Base-by-base conservation (phyloP, 2,797 vertebrate genomes). In the Microctenopoma stevenorrisi region DNA sequence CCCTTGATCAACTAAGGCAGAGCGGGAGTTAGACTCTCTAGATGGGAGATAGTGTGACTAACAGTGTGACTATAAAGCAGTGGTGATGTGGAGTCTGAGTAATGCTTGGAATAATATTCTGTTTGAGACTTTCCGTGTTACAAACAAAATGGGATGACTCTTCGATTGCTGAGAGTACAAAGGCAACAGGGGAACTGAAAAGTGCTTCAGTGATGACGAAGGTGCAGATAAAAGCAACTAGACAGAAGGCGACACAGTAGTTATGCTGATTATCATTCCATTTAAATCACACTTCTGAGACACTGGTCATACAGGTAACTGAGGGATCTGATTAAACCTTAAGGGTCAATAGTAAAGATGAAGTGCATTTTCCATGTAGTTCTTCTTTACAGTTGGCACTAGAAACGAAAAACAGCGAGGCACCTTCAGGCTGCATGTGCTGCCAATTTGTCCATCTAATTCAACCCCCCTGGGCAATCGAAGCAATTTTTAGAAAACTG, bases 391-490 rank as follows among this genome's bases (percentile, higher is more conserved):
- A 70, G 56, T 54, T 60, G 57, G 61, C 53, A 9, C 43, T 46
- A 57, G 49, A 40, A 50, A 33, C 1, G 10, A 78, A 52, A 38
- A 52, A 46, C 64, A 44, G 37, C 1, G 18, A 59, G 9, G 46
- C 47, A 26, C 53, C 60, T 61, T 72, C 54, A 63, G 61, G 54
- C 30, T 55, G 69, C 44, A 26, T n/a, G 56, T 55, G 44, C 9
- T 58, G 67, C 66, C 30, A 64, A 50, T 85, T 76, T 83, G 72
- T 79, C 68, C 68, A 58, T 47, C 33, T 79, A 42, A 84, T 86
- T 65, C 64, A 57, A 71, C 65, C 66, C 60, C 53, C 33, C 46
- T 42, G 54, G 51, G 62, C 57, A 62, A 46, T 52, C 22, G 1
- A 46, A 78, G 59, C 48, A 65, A 72, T 85, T 77, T 79, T 26